Percentiles rank a stretch among this genome's conserved stretches.
Conservation (phyloP, 2,113 vertebrate species). For the Glareola pratincola region DNA sequence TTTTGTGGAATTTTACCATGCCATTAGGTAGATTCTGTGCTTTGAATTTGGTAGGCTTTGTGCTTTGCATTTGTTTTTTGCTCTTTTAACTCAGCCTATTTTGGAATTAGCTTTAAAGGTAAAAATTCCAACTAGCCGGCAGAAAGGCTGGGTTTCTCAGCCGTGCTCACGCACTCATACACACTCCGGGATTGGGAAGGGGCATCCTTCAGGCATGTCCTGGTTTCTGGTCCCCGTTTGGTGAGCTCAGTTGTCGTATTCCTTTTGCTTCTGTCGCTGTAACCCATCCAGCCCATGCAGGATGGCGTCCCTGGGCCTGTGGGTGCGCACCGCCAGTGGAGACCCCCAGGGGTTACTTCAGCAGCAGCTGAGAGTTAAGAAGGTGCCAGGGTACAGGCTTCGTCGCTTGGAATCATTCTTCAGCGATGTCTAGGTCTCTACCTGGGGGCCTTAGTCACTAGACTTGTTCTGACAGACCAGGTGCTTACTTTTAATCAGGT, state of each 20-base stretch:
- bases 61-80: not conserved
- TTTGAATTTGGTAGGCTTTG: not conserved
- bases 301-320: not conserved
- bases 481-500: not conserved
- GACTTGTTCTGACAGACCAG: not conserved
- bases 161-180: rapidly evolving
- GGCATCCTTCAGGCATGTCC: not conserved
- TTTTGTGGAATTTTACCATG: not conserved
- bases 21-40: not conserved
- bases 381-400: not conserved
- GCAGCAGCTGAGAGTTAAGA: not conserved
- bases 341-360: not conserved
- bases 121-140: not conserved
- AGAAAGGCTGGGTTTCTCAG: not conserved
- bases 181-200: not conserved
- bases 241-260: not conserved
- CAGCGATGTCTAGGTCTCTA: not conserved
- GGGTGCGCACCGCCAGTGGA: not conserved
- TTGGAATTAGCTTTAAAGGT: not conserved
- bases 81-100: not conserved
- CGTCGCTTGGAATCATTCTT: not conserved
- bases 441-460: not conserved
- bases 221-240: not conserved
- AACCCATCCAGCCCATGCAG: not conserved
- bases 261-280: not conserved